Base-by-base conservation (phyloP, 35 echinoderm and acorn worm genomes). In the Stichopus chloronotus region DNA sequence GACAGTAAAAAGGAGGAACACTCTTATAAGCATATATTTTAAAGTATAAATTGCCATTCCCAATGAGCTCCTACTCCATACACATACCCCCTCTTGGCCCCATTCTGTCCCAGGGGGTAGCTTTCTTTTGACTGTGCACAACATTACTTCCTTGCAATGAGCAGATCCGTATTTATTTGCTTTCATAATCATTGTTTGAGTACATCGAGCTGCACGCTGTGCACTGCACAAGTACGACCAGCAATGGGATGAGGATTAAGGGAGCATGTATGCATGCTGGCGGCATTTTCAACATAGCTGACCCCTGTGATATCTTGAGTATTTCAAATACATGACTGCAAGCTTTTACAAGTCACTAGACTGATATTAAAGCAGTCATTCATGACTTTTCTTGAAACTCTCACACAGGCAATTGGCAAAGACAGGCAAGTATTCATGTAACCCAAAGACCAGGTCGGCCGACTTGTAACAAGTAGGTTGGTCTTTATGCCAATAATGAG, bases 271-370 rank as follows among this genome's bases (percentile, higher is more conserved):
- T 74, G 69, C 69, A 20, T 20, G 7, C 69, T 74, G 8, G 30
- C 53, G 79, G 57, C 55, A 85, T 85, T 53, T 58, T 85, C 82
- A 85, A 85, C 82, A 85, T 85, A 58, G 82, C 57, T 85, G 82
- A 85, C 82, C 82, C 82, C 82, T 85, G 17, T 53, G 52, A 20
- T 58, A 85, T 85, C 82, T 85, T 19, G 82, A 58, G 17, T 85
- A 85, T 85, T 85, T 58, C 14, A 53, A 58, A 21, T 85, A 58
- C 82, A 59, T 17, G 11, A 85, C 57, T 2, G 24, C 12, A 20
- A n/a, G 57, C 82, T 85, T 20, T 81, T 10, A 30, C 13, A 81
- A 81, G 69, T 74, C 69, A 20, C 69, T n/a, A 74, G 13, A 74
- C 69, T 74, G 69, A 74, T 74, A 7, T 74, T 43, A 43, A 43